Evolutionary conservation across 2,888 invertebrate genomes (phyloP).

Genomic region (Horisme vitalbata): DNA sequence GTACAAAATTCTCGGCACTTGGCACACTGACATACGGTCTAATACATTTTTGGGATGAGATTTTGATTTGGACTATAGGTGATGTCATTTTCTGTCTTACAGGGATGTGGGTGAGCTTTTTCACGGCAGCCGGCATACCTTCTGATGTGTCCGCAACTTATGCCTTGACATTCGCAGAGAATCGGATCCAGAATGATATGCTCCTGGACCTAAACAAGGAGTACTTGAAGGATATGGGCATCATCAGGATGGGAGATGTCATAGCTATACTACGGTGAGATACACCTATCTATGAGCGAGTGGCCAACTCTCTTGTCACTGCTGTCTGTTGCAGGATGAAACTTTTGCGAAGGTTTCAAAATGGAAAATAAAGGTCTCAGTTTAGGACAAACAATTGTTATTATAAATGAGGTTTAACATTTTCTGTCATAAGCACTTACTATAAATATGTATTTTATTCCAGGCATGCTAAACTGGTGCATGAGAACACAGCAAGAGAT

Average conservation of each 20-base stretch:
- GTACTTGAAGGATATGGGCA: conserved; percentile 94
- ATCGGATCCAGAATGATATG: conserved; percentile 94
- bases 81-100: conserved; percentile 22
- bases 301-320: no score
- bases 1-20: no score
- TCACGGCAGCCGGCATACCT: conserved; percentile 92
- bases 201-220: conserved; percentile 93
- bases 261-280: conserved; percentile 86
- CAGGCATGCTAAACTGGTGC: conserved; percentile 84
- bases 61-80: neutral
- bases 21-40: no score
- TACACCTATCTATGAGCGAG: no score
- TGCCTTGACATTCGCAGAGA: conserved; percentile 92
- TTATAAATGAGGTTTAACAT: no score
- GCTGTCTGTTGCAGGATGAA: no score
- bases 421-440: neutral
- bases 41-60: no score
- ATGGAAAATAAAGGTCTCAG: no score
- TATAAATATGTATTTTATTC: conserved; percentile 19
- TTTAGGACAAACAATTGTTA: no score
- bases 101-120: conserved; percentile 93
- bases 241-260: conserved; percentile 87
- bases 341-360: no score
- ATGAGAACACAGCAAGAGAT: conserved; percentile 82
- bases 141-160: conserved; percentile 90